Evolutionary conservation across 2,113 vertebrate species (phyloP).

Genomic region (Thunnus maccoyii): DNA sequence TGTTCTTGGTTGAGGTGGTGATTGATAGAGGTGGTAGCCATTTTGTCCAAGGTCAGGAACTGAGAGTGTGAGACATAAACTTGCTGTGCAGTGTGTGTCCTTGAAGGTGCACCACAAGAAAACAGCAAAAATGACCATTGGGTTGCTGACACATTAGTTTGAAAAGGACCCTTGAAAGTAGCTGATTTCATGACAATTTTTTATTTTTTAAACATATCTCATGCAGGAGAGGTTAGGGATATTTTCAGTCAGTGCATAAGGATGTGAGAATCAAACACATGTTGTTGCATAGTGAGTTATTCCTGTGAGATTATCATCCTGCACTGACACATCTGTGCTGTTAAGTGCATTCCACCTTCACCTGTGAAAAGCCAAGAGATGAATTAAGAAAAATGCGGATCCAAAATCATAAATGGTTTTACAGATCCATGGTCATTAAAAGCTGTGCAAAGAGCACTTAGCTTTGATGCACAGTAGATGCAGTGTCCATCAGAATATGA

Average conservation of each 20-base stretch:
- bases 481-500: constrained; percentile 23
- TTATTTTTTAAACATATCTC: not conserved
- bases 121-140: not conserved
- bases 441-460: constrained; percentile 52
- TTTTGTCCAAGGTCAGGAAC: constrained; percentile 74
- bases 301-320: constrained; percentile 22
- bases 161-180: not conserved
- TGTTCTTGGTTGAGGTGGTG: constrained; percentile 76
- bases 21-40: constrained; percentile 68
- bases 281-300: constrained; percentile 1
- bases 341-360: constrained; percentile 39
- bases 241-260: not conserved
- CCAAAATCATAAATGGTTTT: constrained; percentile 47
- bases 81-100: constrained; percentile 27
- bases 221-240: not conserved
- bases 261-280: constrained; percentile 26
- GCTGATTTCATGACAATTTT: not conserved
- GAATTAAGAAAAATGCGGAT: constrained; percentile 33
- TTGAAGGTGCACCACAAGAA: constrained; percentile 39
- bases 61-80: constrained; percentile 35
- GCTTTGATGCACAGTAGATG: constrained; percentile 45
- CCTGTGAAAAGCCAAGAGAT: constrained; percentile 20
- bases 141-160: constrained; percentile 13
- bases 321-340: constrained; percentile 13
- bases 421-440: constrained; percentile 45